phyloP scores from a whole-genome alignment of 2,797 vertebrate species.

The Cyclura pinguis region DNA sequence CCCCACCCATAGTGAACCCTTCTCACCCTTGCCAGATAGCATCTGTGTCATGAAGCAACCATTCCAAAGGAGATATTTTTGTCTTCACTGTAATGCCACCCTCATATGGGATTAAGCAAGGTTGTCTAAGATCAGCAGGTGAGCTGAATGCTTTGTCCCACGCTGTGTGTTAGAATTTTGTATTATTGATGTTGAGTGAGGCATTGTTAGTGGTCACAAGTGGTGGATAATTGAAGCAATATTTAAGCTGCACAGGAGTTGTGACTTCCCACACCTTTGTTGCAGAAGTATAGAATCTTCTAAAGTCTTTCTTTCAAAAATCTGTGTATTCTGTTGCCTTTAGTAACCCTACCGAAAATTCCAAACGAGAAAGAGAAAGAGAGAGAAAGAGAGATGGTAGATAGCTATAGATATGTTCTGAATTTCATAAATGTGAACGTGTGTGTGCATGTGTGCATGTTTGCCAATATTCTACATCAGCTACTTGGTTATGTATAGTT shows the following conservation, averaged over 20 bases:
- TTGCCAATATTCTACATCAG: too few species aligned
- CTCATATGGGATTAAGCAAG: conserved; percentile 43
- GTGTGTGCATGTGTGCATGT: too few species aligned
- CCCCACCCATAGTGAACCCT: neutral
- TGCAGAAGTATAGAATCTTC: neutral
- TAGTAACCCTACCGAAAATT: neutral
- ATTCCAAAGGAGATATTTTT: conserved; percentile 14
- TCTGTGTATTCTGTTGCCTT: neutral
- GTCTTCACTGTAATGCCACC: conserved; percentile 25
- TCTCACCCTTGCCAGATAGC: neutral
- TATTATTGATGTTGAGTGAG: conserved; percentile 46
- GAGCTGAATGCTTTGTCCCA: conserved; percentile 17
- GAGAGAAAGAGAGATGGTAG: too few species aligned
- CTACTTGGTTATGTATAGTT: too few species aligned
- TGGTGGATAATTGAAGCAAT: neutral
- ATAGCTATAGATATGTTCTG: too few species aligned
- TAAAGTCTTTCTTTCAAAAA: neutral
- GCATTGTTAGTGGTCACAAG: neutral
- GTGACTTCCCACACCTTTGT: neutral
- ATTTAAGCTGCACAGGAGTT: neutral
- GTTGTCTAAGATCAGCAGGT: conserved; percentile 22
- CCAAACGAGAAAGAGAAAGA: neutral
- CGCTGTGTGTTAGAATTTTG: conserved; percentile 13
- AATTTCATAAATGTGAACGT: too few species aligned
- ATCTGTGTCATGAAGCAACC: conserved; percentile 23